Conservation (phyloP, 2,113 vertebrate species). For the Thermophis baileyi region DNA sequence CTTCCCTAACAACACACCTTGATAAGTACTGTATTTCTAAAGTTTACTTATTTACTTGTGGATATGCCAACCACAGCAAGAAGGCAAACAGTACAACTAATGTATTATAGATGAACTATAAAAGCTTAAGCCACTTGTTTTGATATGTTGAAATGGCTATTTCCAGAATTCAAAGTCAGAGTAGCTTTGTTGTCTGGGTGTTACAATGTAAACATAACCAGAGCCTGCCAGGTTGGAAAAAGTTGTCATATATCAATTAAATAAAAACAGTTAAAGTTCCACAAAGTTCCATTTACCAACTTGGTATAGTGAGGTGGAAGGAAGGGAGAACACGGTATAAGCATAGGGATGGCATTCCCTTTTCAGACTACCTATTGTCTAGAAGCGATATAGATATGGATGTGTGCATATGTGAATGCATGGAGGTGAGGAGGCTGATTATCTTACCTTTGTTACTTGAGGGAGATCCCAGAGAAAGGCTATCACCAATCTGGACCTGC, state of each 20-base stretch:
- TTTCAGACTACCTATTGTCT: not conserved
- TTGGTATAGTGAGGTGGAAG: not conserved
- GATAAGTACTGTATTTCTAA: not conserved
- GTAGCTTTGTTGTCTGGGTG: not conserved
- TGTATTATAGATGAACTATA: not conserved
- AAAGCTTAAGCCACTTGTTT: not conserved
- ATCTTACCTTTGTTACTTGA: constrained; percentile 66
- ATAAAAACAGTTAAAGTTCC: not conserved
- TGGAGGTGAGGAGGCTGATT: accelerated
- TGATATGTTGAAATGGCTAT: not conserved
- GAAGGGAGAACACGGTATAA: not conserved
- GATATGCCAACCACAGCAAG: not conserved
- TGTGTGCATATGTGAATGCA: not conserved
- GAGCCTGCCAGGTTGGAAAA: not conserved
- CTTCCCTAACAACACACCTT: not conserved
- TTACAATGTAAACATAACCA: not conserved
- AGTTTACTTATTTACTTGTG: not conserved
- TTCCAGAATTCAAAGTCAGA: not conserved
- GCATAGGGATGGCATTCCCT: not conserved
- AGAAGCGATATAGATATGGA: not conserved
- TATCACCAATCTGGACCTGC: constrained; percentile 70
- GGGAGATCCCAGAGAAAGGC: constrained; percentile 54
- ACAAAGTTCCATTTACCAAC: not conserved
- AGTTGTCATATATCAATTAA: not conserved
- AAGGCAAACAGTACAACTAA: not conserved